phyloP scores from a whole-genome alignment of 2,888 invertebrate species.

The Leptogaster cylindrica region DNA sequence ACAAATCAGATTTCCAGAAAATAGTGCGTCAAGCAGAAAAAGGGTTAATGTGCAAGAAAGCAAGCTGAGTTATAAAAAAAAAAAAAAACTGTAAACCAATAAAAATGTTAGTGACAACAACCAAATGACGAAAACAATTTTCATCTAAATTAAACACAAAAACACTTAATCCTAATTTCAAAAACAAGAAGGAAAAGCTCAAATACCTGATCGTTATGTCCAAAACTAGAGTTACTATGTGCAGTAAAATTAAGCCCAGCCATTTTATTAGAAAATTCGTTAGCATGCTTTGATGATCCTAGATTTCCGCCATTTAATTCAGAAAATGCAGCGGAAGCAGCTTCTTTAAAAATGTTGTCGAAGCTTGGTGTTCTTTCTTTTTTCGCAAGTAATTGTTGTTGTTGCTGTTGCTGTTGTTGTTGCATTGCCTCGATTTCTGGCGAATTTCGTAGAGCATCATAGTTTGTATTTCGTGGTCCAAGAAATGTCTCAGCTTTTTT shows the following conservation, averaged over 20 bases:
- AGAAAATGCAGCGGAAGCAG: conserved; percentile 47
- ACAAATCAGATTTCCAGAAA: background rate
- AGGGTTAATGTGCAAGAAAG: conserved; percentile 13
- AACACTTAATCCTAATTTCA: conserved; percentile 10
- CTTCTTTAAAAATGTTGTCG: conserved; percentile 47
- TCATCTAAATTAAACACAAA: conserved; percentile 15
- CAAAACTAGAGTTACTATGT: conserved; percentile 42
- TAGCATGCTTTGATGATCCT: conserved; percentile 27
- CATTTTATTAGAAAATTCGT: conserved; percentile 49
- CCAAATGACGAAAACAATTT: conserved; percentile 1
- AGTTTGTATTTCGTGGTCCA: conserved; percentile 35
- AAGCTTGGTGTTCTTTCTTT: conserved; percentile 20
- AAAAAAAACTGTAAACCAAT: conserved; percentile 38
- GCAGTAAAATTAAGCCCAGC: conserved; percentile 41
- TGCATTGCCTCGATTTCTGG: conserved; percentile 43
- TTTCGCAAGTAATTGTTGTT: conserved; percentile 4
- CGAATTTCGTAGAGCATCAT: conserved; percentile 44
- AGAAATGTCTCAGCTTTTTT: conserved; percentile 39
- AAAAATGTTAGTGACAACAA: conserved; percentile 22
- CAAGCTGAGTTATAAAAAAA: conserved; percentile 17
- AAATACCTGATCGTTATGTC: conserved; percentile 42
- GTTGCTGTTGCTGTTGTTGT: too few species aligned
- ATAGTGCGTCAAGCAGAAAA: conserved; percentile 13
- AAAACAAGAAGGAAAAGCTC: conserved; percentile 16
- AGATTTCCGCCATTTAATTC: conserved; percentile 46